A percentile compares a stretch with the other conserved stretches of the same genome.
These are phyloP conservation scores for Scaptomyza graminum DNA, from an alignment of 1,140 invertebrate genomes.

Conservation along the genomic window DNA sequence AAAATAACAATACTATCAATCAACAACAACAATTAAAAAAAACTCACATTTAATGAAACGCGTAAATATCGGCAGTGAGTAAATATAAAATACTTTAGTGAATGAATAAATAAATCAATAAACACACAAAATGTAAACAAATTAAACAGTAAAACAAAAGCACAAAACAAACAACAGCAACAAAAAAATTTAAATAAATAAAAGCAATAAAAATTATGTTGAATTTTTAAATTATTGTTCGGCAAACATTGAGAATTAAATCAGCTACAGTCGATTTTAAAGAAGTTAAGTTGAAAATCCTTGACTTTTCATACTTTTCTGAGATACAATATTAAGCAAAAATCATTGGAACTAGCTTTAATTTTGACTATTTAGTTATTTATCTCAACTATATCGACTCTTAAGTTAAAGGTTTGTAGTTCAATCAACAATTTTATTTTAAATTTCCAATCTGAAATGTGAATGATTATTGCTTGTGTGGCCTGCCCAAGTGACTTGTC, in stretches of 20 bases:
- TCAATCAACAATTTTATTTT: too few relatives aligned
- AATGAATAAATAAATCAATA: constrained; percentile 76
- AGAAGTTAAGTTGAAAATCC: too few relatives aligned
- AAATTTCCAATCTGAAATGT: not conserved
- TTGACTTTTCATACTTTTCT: too few relatives aligned
- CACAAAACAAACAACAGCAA: constrained; percentile 11
- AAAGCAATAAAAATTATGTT: constrained; percentile 24
- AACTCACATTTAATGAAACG: constrained; percentile 9
- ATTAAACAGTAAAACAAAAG: constrained; percentile 59
- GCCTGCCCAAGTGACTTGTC: constrained; percentile 21
- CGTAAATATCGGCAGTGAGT: constrained; percentile 45
- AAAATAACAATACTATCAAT: constrained; percentile 17
- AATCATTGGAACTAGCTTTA: too few relatives aligned
- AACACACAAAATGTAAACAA: constrained; percentile 65
- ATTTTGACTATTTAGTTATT: too few relatives aligned
- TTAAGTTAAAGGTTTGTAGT: not conserved
- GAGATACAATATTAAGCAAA: too few relatives aligned
- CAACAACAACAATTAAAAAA: constrained; percentile 46
- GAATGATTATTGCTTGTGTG: constrained; percentile 24
- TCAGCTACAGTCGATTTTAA: constrained; percentile 24
- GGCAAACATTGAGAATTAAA: constrained; percentile 12
- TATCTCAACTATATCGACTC: too few relatives aligned
- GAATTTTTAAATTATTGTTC: constrained; percentile 16
- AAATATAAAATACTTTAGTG: constrained; percentile 63
- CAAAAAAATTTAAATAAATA: constrained; percentile 20